Percentiles rank a stretch among this genome's conserved stretches.
Evolutionary conservation across 2,113 vertebrate species (phyloP).

Genomic region (Aphelocoma coerulescens): DNA sequence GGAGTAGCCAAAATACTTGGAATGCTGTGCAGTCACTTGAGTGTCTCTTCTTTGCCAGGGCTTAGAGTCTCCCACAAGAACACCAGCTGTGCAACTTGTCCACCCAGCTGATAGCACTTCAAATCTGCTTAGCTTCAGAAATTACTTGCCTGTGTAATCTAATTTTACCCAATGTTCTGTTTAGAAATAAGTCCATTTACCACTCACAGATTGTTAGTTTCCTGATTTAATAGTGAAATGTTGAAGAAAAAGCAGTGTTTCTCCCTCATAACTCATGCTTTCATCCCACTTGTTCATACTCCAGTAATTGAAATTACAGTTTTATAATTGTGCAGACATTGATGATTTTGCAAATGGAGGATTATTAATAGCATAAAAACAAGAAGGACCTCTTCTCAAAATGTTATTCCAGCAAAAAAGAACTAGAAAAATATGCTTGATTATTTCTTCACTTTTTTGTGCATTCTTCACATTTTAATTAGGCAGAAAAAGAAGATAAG

Average conservation of each 20-base stretch:
- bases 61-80: constrained; percentile 5
- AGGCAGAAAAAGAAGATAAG: constrained; percentile 40
- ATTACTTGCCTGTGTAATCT: constrained; percentile 63
- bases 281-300: constrained; percentile 63
- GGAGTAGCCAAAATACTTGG: constrained; percentile 10
- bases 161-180: constrained; percentile 62
- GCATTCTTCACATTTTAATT: constrained; percentile 60
- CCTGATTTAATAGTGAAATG: constrained; percentile 56
- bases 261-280: constrained; percentile 61
- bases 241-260: constrained; percentile 58
- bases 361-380: constrained; percentile 57
- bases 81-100: constrained; percentile 48
- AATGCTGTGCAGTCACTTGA: background rate
- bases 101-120: constrained; percentile 64
- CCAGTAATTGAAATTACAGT: constrained; percentile 61
- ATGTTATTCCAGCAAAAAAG: constrained; percentile 53
- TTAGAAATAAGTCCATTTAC: constrained; percentile 66
- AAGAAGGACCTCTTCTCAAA: constrained; percentile 50
- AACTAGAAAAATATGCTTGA: constrained; percentile 55
- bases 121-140: constrained; percentile 66
- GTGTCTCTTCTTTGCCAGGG: background rate
- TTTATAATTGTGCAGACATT: constrained; percentile 56
- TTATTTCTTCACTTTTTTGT: constrained; percentile 44
- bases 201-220: constrained; percentile 61
- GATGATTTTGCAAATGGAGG: constrained; percentile 61